Percentiles rank a stretch among this genome's conserved stretches.
Conservation (phyloP, 2,888 invertebrate genomes). For the Rhagophthalmus giganteus region DNA sequence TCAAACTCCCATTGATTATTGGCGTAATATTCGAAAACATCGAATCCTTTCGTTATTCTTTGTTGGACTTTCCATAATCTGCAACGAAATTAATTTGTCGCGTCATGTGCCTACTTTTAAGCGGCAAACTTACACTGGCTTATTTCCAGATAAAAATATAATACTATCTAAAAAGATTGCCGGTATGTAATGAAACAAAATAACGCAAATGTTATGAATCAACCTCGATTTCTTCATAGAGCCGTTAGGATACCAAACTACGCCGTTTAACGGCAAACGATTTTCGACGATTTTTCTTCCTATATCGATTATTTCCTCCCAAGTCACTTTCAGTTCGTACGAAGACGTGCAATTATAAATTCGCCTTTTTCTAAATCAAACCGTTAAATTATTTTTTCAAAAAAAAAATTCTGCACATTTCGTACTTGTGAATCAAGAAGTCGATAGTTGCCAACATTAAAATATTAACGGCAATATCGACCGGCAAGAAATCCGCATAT, state of each 20-base stretch:
- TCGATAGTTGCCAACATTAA: constrained; percentile 51
- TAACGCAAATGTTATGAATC: constrained; percentile 78
- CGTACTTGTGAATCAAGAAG: constrained; percentile 61
- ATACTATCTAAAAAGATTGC: constrained; percentile 83
- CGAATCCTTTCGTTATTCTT: constrained; percentile 82
- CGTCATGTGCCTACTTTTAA: no score
- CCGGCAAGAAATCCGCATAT: constrained; percentile 80
- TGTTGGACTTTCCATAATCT: constrained; percentile 83
- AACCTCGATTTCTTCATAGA: constrained; percentile 80
- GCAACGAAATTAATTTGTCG: no score
- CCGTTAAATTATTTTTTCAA: constrained; percentile 5
- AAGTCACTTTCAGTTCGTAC: constrained; percentile 78
- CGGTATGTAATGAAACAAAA: constrained; percentile 89
- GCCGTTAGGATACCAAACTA: constrained; percentile 83
- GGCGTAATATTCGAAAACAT: constrained; percentile 89
- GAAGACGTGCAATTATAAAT: constrained; percentile 80
- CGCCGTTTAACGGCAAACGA: constrained; percentile 83
- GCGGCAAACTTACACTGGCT: constrained; percentile 77
- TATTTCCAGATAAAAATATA: constrained; percentile 78
- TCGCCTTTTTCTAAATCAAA: constrained; percentile 59
- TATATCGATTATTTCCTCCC: constrained; percentile 85
- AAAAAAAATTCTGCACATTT: no score
- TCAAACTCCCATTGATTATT: constrained; percentile 90
- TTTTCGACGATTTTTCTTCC: constrained; percentile 76
- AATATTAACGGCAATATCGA: constrained; percentile 80